phyloP scores from a whole-genome alignment of 2,797 vertebrate genomes.

The Setipinna tenuifilis region DNA sequence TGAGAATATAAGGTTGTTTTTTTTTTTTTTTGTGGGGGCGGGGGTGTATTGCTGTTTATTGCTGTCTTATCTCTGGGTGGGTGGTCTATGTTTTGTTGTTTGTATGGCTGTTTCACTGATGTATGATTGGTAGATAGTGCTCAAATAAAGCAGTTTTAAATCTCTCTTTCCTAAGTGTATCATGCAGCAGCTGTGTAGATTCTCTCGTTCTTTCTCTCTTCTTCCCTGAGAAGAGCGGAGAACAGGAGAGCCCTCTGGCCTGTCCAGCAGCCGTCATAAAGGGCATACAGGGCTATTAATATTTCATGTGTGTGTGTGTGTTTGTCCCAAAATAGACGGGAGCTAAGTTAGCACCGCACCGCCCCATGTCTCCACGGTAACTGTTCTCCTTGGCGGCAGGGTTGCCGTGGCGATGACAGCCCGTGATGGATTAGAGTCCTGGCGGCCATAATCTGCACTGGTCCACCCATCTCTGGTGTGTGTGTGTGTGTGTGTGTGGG shows the following conservation, averaged over 20 bases:
- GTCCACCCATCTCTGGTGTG: background rate
- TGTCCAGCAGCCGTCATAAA: background rate
- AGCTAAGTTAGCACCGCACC: background rate
- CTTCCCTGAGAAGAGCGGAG: background rate
- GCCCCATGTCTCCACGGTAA: background rate
- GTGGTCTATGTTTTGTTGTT: conserved; percentile 21
- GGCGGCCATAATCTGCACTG: background rate
- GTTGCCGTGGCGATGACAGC: conserved; percentile 2
- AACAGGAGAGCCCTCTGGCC: background rate
- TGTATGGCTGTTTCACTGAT: conserved; percentile 24
- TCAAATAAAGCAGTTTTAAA: too few relatives aligned
- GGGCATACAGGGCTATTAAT: background rate
- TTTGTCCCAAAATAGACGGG: conserved; percentile 12
- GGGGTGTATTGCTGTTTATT: too few relatives aligned
- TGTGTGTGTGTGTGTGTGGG: too few relatives aligned
- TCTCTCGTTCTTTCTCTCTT: background rate
- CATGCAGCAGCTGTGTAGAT: background rate
- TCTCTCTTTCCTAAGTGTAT: conserved; percentile 3
- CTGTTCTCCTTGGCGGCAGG: background rate
- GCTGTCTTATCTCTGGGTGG: too few relatives aligned
- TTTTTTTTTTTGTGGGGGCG: background rate
- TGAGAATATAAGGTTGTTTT: too few relatives aligned
- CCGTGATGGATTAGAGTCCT: conserved; percentile 12
- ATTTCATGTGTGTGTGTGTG: background rate
- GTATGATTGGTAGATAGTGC: too few relatives aligned